Evolutionary conservation across 2,797 vertebrate species (phyloP), one percentile per base, ranked within the genome.

Genomic region (Taenioides sp.): DNA sequence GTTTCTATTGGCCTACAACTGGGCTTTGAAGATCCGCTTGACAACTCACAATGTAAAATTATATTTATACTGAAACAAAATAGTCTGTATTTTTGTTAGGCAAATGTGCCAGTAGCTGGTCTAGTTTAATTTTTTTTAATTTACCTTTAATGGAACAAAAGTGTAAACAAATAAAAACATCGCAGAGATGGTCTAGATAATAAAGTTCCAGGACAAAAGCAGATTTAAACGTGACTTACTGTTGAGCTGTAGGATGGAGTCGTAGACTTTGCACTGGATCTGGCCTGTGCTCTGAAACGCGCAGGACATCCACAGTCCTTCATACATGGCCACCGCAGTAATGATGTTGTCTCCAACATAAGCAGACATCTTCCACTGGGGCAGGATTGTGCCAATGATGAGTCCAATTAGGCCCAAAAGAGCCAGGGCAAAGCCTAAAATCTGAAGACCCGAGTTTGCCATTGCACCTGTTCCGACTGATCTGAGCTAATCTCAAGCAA

Each of bases 291-390:
- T 97, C 91, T 97, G 96, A 57, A 84, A 96, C 0, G 93, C 93
- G 37, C 96, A 97, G 4, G 94, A 92, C 96, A 97, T 97, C 96
- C 96, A 97, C 18, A 97, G 92, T 3, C 96, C 96, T 52, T 94
- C 90, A 79, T 96, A 96, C 92, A 95, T 92, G 69, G 95, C 91
- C 70, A 96, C 84, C 0, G 96, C 95, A 0, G 96, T 97, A 88
- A 97, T 95, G 82, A 97, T 96, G 84, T 92, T 95, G 82, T 95
- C 95, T 6, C 94, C 94, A 0, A 94, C 95, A 7, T 95, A 97
- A 0, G 96, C 93, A 0, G 95, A 96, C 94, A 96, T 93, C 85
- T 95, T 94, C 96, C 96, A 97, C 83, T 97, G 95, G 0, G 96
- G 96, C 85, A 97, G 49, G 66, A 95, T 94, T 2, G 96, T 97